Percentiles rank a stretch among this genome's conserved stretches.
phyloP scores from a whole-genome alignment of 2,888 invertebrate genomes.

The Amphipoea oculea region DNA sequence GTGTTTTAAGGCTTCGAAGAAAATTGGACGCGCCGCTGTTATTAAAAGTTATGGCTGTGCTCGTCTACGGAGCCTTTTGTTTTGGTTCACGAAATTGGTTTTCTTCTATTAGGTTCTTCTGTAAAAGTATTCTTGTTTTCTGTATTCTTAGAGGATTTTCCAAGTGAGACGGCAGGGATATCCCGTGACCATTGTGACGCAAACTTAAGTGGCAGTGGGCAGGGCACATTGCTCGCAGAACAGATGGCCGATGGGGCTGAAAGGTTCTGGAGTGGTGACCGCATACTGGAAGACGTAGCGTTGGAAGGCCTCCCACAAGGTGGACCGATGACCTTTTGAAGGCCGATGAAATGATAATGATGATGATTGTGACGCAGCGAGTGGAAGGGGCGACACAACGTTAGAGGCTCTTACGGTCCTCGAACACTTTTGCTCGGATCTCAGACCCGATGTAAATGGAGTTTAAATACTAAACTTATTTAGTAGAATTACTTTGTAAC shows the following conservation, averaged over 20 bases:
- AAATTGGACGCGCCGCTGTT: constrained; percentile 48
- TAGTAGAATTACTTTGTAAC: constrained; percentile 16
- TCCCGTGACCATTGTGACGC: not conserved
- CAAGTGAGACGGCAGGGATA: not conserved
- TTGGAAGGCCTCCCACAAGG: too few species aligned
- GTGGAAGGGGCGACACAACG: too few species aligned
- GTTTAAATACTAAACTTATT: constrained; percentile 35
- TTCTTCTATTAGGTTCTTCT: constrained; percentile 17
- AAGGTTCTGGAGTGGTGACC: too few species aligned
- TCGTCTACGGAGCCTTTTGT: constrained; percentile 21
- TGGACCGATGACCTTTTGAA: too few species aligned
- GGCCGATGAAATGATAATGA: not conserved
- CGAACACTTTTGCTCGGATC: too few species aligned
- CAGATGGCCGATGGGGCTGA: too few species aligned
- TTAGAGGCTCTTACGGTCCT: too few species aligned
- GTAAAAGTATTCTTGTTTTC: constrained; percentile 5
- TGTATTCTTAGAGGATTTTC: not conserved
- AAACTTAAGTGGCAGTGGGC: not conserved
- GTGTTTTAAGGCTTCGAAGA: constrained; percentile 43
- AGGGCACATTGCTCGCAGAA: not conserved
- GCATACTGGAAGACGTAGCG: too few species aligned
- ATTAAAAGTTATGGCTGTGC: constrained; percentile 48
- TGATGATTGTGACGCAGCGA: too few species aligned
- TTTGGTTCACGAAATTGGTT: constrained; percentile 39
- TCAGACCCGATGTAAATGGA: constrained; percentile 4